A percentile compares a stretch with the other conserved stretches of the same genome.
phyloP scores from a whole-genome alignment of 2,888 invertebrate species.

The Gastrophysa polygoni region DNA sequence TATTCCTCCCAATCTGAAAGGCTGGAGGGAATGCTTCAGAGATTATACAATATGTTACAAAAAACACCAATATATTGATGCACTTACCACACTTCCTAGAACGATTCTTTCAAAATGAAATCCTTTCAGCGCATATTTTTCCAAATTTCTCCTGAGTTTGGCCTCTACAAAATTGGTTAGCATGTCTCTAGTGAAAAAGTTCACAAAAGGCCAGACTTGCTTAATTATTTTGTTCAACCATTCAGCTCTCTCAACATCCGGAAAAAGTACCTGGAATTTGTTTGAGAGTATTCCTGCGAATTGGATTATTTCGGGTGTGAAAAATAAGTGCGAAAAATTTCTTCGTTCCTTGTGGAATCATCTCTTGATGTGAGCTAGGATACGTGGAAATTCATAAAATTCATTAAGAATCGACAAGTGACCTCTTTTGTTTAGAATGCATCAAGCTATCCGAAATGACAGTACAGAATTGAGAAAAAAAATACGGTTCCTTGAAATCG shows the following conservation, averaged over 20 bases:
- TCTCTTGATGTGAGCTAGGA: no score
- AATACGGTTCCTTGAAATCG: no score
- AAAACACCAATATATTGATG: constrained; percentile 1
- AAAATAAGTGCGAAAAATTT: no score
- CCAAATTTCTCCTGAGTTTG: constrained; percentile 76
- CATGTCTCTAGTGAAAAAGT: constrained; percentile 82
- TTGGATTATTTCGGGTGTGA: no score
- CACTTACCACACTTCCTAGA: constrained; percentile 88
- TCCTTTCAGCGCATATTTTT: constrained; percentile 85
- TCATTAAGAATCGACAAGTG: no score
- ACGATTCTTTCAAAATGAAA: constrained; percentile 95
- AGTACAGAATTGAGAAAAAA: no score
- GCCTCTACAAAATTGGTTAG: constrained; percentile 87
- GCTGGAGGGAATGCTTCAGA: constrained; percentile 70
- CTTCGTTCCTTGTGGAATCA: no score
- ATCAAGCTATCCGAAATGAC: no score
- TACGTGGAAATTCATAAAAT: no score
- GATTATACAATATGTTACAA: constrained; percentile 12
- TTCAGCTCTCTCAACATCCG: constrained; percentile 93
- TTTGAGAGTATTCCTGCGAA: neutral
- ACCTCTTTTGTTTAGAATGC: no score
- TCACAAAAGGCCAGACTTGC: constrained; percentile 96
- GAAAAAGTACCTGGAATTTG: constrained; percentile 77
- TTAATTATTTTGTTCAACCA: constrained; percentile 90
- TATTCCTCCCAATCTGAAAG: constrained; percentile 90